Percentiles rank a stretch among this genome's conserved stretches.
phyloP scores from a whole-genome alignment of 2,113 vertebrate genomes.

The Todiramphus saurophagus region DNA sequence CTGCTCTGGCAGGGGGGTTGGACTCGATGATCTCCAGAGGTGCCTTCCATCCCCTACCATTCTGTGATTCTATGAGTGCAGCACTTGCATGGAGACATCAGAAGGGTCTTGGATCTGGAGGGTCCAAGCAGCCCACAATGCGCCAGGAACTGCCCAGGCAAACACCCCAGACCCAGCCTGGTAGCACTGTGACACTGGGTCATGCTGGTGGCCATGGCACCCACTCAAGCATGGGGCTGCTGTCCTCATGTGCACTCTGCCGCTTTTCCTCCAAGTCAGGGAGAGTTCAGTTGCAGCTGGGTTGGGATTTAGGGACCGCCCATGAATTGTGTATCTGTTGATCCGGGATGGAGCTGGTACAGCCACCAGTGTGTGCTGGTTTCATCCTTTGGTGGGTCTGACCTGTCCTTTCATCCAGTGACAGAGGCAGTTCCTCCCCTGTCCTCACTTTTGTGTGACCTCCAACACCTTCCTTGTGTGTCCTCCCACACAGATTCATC shows the following conservation, averaged over 20 bases:
- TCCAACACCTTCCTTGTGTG: not conserved
- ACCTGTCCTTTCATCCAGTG: not conserved
- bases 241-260: fast-evolving
- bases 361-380: not conserved
- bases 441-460: not conserved
- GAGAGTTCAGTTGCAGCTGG: not conserved
- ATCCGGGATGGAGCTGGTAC: not conserved
- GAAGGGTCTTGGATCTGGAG: not conserved
- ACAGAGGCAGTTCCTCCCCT: not conserved
- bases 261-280: not conserved
- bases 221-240: fast-evolving
- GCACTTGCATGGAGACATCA: not conserved
- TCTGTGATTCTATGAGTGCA: not conserved
- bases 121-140: not conserved
- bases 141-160: not conserved
- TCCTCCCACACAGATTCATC: not conserved
- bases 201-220: fast-evolving
- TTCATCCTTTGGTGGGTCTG: not conserved
- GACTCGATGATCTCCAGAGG: too few species aligned
- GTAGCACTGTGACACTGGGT: not conserved
- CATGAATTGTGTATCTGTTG: fast-evolving
- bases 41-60: too few species aligned
- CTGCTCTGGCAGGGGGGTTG: too few species aligned
- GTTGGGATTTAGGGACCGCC: not conserved
- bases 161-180: not conserved